Percentiles rank a stretch among this genome's conserved stretches.
These are phyloP conservation scores for Poeciliopsis turneri DNA, from an alignment of 2,797 vertebrate genomes.

Conservation along the genomic window DNA sequence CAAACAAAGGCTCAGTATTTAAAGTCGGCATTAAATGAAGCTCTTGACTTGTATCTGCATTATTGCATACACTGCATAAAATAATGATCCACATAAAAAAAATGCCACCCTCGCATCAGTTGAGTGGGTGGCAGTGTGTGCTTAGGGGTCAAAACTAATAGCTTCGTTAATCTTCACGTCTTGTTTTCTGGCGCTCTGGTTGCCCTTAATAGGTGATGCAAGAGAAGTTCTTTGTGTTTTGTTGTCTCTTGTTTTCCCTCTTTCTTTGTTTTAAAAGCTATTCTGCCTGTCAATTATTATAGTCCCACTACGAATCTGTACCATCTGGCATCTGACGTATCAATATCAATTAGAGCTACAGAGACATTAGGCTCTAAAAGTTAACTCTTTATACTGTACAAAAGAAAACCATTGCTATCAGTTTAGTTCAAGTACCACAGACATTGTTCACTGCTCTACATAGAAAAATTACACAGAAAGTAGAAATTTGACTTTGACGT, in stretches of 20 bases:
- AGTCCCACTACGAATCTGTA: constrained; percentile 45
- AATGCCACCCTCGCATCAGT: neutral
- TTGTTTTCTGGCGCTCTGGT: neutral
- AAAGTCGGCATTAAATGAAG: constrained; percentile 5
- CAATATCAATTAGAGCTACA: constrained; percentile 45
- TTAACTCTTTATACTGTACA: constrained; percentile 50
- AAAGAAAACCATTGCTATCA: constrained; percentile 44
- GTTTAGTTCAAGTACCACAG: constrained; percentile 48
- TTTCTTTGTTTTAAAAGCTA: constrained; percentile 37
- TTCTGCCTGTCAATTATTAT: constrained; percentile 52
- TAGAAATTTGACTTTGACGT: neutral
- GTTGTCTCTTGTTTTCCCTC: neutral
- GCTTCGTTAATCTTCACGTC: neutral
- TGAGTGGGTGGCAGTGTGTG: constrained; percentile 9
- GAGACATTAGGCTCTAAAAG: constrained; percentile 36
- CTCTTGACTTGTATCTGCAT: constrained; percentile 3
- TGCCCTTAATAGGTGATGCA: constrained; percentile 23
- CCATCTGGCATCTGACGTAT: constrained; percentile 57
- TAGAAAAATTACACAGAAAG: neutral
- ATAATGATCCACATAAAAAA: neutral
- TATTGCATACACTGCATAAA: constrained; percentile 6
- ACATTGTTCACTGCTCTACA: constrained; percentile 33
- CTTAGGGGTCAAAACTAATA: constrained; percentile 2
- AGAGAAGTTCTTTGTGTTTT: constrained; percentile 26
- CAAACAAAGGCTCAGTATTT: neutral